phyloP scores from a whole-genome alignment of 1,140 invertebrate species.

The Nephotettix cincticeps region DNA sequence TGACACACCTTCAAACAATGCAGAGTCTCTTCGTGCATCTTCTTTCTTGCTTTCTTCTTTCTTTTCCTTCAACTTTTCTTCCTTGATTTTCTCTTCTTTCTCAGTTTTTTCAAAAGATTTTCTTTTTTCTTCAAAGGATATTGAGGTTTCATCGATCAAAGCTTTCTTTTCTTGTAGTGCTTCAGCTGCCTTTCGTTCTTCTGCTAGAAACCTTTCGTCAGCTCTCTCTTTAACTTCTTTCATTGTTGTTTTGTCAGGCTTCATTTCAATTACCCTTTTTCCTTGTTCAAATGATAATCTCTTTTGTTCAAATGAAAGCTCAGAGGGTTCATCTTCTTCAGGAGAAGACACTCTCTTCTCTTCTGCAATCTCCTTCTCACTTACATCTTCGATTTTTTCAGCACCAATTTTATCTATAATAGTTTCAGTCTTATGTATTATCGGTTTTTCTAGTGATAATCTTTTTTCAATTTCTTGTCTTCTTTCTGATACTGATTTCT shows the following conservation, averaged over 20 bases:
- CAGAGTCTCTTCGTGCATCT: conserved; percentile 44
- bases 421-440: conserved; percentile 34
- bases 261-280: conserved; percentile 15
- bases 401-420: conserved; percentile 40
- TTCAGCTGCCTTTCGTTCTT: conserved; percentile 27
- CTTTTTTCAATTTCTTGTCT: conserved; percentile 69
- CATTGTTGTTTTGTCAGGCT: conserved; percentile 19
- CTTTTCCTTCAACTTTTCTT: neutral
- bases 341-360: conserved; percentile 36
- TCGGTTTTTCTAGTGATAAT: conserved; percentile 55
- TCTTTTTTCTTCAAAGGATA: conserved; percentile 40
- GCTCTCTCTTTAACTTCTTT: conserved; percentile 16
- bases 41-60: conserved; percentile 28
- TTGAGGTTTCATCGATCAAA: conserved; percentile 56
- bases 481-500: conserved; percentile 64
- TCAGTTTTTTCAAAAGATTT: conserved; percentile 39
- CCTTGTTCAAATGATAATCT: conserved; percentile 42
- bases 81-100: conserved; percentile 1
- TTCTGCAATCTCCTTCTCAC: conserved; percentile 50
- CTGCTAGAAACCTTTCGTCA: conserved; percentile 26
- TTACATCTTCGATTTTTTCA: conserved; percentile 52
- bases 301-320: conserved; percentile 41
- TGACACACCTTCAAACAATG: conserved; percentile 49
- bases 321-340: conserved; percentile 31
- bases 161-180: conserved; percentile 57